Evolutionary conservation across 2,888 invertebrate genomes (phyloP).

Genomic region (Apeira syringaria): DNA sequence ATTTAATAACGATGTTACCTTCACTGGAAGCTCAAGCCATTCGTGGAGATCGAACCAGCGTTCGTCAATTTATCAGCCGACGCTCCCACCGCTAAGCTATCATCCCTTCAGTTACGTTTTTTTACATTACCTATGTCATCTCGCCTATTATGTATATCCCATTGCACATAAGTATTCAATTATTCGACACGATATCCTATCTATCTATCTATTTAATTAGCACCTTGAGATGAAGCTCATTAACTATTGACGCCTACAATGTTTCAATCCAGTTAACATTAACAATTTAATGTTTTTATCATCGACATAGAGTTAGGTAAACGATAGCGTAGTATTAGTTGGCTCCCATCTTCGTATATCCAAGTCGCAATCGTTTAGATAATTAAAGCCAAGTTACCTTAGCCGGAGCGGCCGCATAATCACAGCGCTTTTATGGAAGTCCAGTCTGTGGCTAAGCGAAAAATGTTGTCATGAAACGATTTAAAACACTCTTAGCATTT

Average conservation of each 20-base stretch:
- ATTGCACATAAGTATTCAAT: no score
- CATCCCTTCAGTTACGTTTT: no score
- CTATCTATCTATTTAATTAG: no score
- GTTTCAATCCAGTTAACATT: slow-evolving; percentile 23
- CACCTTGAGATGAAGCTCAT: slow-evolving; percentile 9
- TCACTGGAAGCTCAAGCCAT: no score
- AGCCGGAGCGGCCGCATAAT: slow-evolving; percentile 71
- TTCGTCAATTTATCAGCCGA: no score
- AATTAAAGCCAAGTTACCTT: slow-evolving; percentile 73
- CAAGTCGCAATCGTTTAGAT: slow-evolving; percentile 62
- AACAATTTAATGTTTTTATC: slow-evolving; percentile 35
- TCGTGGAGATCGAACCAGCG: no score
- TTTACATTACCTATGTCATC: no score
- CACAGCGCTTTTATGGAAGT: slow-evolving; percentile 67
- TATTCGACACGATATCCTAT: no score
- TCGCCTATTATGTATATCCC: no score
- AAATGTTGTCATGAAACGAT: slow-evolving; percentile 76
- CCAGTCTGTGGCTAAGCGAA: slow-evolving; percentile 64
- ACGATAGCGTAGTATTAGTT: slow-evolving; percentile 29
- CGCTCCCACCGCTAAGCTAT: no score
- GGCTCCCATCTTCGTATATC: slow-evolving; percentile 57
- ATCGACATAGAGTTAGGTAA: slow-evolving; percentile 16
- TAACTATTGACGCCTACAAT: slow-evolving; percentile 1
- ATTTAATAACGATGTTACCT: no score
- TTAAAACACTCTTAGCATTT: slow-evolving; percentile 66